Percentiles rank a stretch among this genome's conserved stretches.
phyloP scores from a whole-genome alignment of 2,888 invertebrate species.

The Lepidonotus clava region DNA sequence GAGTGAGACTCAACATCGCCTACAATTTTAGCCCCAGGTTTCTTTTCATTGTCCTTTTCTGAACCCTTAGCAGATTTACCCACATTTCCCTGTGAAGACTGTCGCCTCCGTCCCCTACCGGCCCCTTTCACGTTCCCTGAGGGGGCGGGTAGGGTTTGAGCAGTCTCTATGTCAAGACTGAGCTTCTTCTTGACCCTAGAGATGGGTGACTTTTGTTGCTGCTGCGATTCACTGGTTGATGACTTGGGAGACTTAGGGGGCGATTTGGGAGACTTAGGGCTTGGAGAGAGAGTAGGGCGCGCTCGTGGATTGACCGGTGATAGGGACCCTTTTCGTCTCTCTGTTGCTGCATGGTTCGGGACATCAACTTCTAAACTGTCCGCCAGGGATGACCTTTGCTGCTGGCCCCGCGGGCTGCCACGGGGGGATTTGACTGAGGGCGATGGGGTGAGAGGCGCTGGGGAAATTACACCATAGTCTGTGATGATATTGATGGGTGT shows the following conservation, averaged over 20 bases:
- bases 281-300: background rate
- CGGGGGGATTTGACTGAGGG: conserved; percentile 34
- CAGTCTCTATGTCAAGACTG: background rate
- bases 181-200: background rate
- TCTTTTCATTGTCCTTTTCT: background rate
- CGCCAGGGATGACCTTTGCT: background rate
- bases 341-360: background rate
- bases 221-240: too few species aligned
- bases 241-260: background rate
- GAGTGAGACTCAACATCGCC: background rate
- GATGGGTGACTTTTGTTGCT: background rate
- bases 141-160: background rate
- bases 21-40: background rate
- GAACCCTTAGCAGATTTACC: background rate
- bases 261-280: too few species aligned
- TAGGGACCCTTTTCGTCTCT: background rate
- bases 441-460: conserved; percentile 34
- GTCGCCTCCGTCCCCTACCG: background rate
- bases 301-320: background rate
- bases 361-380: background rate
- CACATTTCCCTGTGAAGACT: background rate
- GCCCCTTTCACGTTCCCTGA: background rate
- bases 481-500: conserved; percentile 41
- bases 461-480: conserved; percentile 15
- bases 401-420: conserved; percentile 3